Evolutionary conservation across 2,888 invertebrate species (phyloP).

Genomic region (Hypselothyrea guttata): DNA sequence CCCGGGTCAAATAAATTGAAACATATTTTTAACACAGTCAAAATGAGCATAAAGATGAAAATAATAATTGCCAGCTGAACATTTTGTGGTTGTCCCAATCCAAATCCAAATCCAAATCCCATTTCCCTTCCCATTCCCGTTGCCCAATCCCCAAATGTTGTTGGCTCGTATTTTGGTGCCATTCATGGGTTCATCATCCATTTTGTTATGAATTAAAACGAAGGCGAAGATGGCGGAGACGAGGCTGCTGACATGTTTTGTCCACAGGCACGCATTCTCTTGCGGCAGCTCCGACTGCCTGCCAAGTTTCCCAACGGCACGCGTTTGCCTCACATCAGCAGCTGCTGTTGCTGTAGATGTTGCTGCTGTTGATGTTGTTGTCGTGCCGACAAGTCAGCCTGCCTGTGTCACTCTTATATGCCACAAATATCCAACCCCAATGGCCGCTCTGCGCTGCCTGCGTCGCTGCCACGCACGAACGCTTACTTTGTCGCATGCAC

Average conservation of each 20-base stretch:
- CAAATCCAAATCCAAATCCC: constrained; percentile 14
- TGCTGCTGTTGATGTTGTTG: constrained; percentile 24
- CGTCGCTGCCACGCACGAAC: constrained; percentile 71
- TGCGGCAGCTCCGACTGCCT: constrained; percentile 40
- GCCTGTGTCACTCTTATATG: constrained; percentile 73
- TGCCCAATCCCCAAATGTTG: too few species aligned
- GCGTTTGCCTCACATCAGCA: constrained; percentile 40
- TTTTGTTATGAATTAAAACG: constrained; percentile 72
- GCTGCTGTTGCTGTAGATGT: constrained; percentile 18
- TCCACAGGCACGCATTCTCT: constrained; percentile 76
- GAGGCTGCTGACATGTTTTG: constrained; percentile 76
- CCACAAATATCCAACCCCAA: constrained; percentile 68
- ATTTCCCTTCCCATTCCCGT: neutral
- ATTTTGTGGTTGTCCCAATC: constrained; percentile 10
- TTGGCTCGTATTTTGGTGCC: constrained; percentile 26
- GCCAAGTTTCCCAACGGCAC: constrained; percentile 78
- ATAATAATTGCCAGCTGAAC: constrained; percentile 73
- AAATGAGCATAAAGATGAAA: constrained; percentile 44
- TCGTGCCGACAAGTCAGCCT: constrained; percentile 66
- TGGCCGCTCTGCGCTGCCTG: neutral
- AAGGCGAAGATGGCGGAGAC: constrained; percentile 53
- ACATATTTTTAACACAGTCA: constrained; percentile 66
- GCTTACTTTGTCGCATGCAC: constrained; percentile 78
- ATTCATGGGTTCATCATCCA: constrained; percentile 64
- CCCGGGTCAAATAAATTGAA: constrained; percentile 64